phyloP scores from a whole-genome alignment of 2,113 vertebrate genomes.

The Vulpes vulpes region DNA sequence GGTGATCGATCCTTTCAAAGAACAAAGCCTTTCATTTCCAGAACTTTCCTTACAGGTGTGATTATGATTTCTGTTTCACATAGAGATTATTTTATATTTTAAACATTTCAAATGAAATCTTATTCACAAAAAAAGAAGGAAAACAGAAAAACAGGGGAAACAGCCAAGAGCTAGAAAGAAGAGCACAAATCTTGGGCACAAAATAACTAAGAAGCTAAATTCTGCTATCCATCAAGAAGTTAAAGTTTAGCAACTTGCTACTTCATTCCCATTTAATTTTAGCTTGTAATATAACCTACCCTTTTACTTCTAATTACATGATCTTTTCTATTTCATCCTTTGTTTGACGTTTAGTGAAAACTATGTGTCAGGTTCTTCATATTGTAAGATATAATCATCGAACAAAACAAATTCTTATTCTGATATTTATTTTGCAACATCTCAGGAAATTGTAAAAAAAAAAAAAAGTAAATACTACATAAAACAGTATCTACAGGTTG shows the following conservation, averaged over 20 bases:
- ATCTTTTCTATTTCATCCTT: slow-evolving; percentile 29
- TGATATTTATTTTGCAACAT: neutral
- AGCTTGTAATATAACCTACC: neutral
- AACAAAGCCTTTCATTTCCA: slow-evolving; percentile 54
- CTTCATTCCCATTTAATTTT: slow-evolving; percentile 19
- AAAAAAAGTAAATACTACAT: neutral
- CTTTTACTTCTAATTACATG: slow-evolving; percentile 5
- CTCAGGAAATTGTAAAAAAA: slow-evolving; percentile 25
- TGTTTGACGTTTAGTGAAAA: neutral
- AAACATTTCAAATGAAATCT: slow-evolving; percentile 29
- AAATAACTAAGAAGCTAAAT: slow-evolving; percentile 45
- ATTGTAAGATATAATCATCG: neutral
- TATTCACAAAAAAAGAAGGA: neutral
- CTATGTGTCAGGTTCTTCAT: neutral
- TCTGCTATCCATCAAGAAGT: slow-evolving; percentile 5
- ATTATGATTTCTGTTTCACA: slow-evolving; percentile 25
- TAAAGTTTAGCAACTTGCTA: neutral
- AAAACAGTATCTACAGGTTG: slow-evolving; percentile 13
- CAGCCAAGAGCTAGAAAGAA: neutral
- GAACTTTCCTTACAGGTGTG: slow-evolving; percentile 19
- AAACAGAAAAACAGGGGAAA: neutral
- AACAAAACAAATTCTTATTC: neutral
- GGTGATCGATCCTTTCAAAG: neutral
- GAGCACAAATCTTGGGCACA: neutral
- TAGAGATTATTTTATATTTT: slow-evolving; percentile 30